Evolutionary conservation across 2,113 vertebrate genomes (phyloP), one percentile per base, ranked within the genome.

Genomic region (Ictidomys tridecemlineatus): DNA sequence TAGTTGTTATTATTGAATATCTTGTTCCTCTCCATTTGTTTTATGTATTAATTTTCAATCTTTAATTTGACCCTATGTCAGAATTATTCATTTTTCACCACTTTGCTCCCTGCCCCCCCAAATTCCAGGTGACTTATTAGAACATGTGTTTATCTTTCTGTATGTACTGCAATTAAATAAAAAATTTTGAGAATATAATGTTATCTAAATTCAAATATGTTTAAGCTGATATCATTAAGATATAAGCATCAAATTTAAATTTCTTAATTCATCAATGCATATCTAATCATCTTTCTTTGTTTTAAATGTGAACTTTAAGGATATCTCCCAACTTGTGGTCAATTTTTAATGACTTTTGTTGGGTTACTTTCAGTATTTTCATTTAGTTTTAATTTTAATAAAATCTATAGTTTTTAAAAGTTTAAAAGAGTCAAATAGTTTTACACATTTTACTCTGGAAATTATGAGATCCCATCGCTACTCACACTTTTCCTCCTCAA

Each of bases 341-440:
- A 4, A 12, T 8, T 77, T 86, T 20, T 74, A 39, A 0, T 6
- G 5, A 4, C 22, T 28, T 34, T 73, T 39, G 39, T 37, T 63
- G 30, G 24, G 34, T 82, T 77, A 77, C 32, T 17, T 86, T 89
- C 8, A 17, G 1, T 26, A 48, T 37, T 77, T 91, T 84, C 69
- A 34, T 18, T 65, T 87, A 32, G 18, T 39, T 88, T 92, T 69
- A 89, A 48, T 90, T 87, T 87, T 82, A 79, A 77, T 51, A 51
- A 95, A 67, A 18, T 76, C 18, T 72, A n/a, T 13, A 93, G 77
- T 77, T 37, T 48, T 63, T 56, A 18, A 72, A 85, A 67, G 0
- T 94, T 92, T 26, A 34, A 84, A 76, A 56, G 32, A 61, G 0
- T 24, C 28, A 82, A 67, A n/a, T 80, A 92, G 1, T 48, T 28